These are phyloP conservation scores for Odontophorus gujanensis DNA, from an alignment of 2,113 vertebrate species.

Conservation along the genomic window DNA sequence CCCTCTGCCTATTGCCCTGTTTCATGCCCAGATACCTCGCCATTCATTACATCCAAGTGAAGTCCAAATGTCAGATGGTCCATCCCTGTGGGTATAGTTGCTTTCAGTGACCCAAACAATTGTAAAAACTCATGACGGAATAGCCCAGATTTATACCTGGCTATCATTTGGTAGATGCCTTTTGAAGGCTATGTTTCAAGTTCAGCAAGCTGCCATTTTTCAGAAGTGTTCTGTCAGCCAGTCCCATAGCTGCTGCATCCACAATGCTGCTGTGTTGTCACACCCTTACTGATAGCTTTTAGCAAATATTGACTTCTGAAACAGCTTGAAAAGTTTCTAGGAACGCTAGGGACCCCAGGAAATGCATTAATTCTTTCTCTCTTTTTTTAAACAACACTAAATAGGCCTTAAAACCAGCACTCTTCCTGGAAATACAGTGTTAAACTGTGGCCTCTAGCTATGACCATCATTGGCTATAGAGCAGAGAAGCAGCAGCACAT, in stretches of 20 bases:
- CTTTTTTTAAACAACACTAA: constrained; percentile 2
- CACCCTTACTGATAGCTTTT: constrained; percentile 10
- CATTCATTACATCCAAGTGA: background rate
- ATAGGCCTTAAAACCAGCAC: constrained; percentile 18
- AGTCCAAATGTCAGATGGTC: background rate
- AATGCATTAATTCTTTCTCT: constrained; percentile 29
- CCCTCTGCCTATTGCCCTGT: background rate
- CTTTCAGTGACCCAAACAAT: background rate
- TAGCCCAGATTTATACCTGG: background rate
- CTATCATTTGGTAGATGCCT: background rate
- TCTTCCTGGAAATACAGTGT: background rate
- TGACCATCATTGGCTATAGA: constrained; percentile 63
- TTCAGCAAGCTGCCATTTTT: background rate
- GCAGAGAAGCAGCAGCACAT: constrained; percentile 15
- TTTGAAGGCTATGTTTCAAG: background rate
- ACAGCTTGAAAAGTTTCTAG: background rate
- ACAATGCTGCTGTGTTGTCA: background rate
- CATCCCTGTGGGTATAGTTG: background rate
- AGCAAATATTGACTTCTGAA: background rate
- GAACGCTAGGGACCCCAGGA: constrained; percentile 20
- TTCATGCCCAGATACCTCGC: background rate
- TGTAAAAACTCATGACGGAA: background rate
- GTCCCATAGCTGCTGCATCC: background rate
- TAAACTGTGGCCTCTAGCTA: constrained; percentile 17
- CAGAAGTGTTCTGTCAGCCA: background rate